Conservation (phyloP, 1,140 invertebrate species). For the Meteorus sp. region DNA sequence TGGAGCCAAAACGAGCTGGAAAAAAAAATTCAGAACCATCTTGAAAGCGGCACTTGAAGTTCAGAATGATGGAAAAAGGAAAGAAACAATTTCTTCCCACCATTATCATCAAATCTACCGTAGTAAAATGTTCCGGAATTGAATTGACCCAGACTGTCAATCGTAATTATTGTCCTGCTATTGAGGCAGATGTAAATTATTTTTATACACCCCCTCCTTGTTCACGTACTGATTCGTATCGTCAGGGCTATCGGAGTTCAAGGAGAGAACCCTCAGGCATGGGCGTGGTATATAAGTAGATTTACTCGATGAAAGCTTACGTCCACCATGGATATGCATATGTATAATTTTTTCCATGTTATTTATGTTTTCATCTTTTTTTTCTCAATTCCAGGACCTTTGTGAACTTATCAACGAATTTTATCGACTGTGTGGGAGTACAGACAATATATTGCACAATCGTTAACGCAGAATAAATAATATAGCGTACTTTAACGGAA, state of each 20-base stretch:
- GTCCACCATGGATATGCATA: neutral
- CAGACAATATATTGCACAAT: slow-evolving; percentile 11
- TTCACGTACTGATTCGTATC: neutral
- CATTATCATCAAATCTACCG: neutral
- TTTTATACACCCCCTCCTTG: slow-evolving; percentile 5
- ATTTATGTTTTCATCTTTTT: neutral
- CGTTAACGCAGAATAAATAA: slow-evolving; percentile 11
- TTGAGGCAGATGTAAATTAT: no score
- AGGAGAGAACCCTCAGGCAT: slow-evolving; percentile 20
- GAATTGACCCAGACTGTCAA: neutral
- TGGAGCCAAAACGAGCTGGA: no score
- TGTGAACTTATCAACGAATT: no score
- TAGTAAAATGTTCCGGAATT: neutral
- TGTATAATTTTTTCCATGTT: neutral
- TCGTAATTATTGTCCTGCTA: neutral
- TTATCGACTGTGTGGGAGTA: neutral
- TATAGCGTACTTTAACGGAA: slow-evolving; percentile 4
- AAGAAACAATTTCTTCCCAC: no score
- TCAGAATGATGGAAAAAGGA: no score
- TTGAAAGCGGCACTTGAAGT: no score
- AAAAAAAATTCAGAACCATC: no score
- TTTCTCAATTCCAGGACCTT: no score
- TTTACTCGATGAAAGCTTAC: slow-evolving; percentile 1
- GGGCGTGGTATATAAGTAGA: slow-evolving; percentile 15
- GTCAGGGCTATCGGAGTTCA: slow-evolving; percentile 5